Base-by-base conservation (phyloP, 2,888 invertebrate species). In the Octodonta nipae region DNA sequence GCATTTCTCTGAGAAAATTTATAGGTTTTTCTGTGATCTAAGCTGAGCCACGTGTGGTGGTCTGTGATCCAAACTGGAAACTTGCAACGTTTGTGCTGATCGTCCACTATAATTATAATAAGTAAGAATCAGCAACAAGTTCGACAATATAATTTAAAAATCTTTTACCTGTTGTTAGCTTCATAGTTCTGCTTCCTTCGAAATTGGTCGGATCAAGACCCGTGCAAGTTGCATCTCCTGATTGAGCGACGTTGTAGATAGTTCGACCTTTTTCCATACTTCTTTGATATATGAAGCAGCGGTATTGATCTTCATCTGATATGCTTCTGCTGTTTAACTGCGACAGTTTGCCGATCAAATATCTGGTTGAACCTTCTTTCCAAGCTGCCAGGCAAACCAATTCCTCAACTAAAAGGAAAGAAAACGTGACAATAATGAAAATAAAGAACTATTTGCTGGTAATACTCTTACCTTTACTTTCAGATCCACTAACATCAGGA, bases 331-430 rank as follows among this genome's bases (percentile, higher is more conserved):
- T 59, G 49, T 68, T 67, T 14, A 68, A 67, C 53, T 78, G 78
- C n/a, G 76, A 71, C 43, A 85, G 68, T 40, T 54, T 55, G 0
- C 85, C 85, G 30, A 85, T 77, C 28, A 86, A 66, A 58, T 83
- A 86, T 33, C 78, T 67, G 29, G 78, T 79, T 20, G 81, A 78
- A 1, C 85, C 84, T 45, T 86, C 85, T 58, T 79, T 83, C 86
- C 86, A 87, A 11, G 74, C 73, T 3, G 84, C 86, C 34, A 86
- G 61, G 57, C 86, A 86, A 28, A 81, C 75, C 33, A 86, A 58
- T 61, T 85, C 83, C 53, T 86, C 85, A 30, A 79, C 85, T 83
- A 53, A 15, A 46, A 44, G 26, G 28, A 28, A 27, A 32, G 20
- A n/a, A 11, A 22, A 22, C 3, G 22, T 22, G n/a, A 22, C 3